Percentiles rank a stretch among this genome's conserved stretches.
These are phyloP conservation scores for Dendrolimus punctatus DNA, from an alignment of 1,140 invertebrate species.

Conservation along the genomic window DNA sequence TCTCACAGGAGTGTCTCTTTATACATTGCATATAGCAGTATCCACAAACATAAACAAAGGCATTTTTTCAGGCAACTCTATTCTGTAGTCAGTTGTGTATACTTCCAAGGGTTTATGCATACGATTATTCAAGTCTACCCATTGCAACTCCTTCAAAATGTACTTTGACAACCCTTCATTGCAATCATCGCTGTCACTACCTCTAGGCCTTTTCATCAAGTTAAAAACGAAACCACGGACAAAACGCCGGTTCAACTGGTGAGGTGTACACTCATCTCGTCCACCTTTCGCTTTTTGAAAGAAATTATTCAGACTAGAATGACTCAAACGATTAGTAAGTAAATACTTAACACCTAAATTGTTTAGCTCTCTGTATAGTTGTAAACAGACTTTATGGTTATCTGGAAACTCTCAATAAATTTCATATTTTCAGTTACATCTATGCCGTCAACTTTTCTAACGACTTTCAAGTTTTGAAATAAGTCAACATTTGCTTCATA, in stretches of 20 bases:
- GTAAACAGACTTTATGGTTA: constrained; percentile 8
- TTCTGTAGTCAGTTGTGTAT: constrained; percentile 5
- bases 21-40: constrained; percentile 8
- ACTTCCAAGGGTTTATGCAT: constrained; percentile 3
- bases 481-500: constrained; percentile 4
- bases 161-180: neutral
- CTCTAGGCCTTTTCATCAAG: constrained; percentile 1
- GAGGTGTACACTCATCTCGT: constrained; percentile 3
- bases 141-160: constrained; percentile 1
- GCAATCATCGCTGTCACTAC: neutral
- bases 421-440: constrained; percentile 6
- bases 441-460: constrained; percentile 1
- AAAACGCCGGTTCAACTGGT: constrained; percentile 5
- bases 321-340: constrained; percentile 5
- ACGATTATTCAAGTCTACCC: neutral
- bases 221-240: constrained; percentile 4
- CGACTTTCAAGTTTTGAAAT: constrained; percentile 6
- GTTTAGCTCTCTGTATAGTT: constrained; percentile 4
- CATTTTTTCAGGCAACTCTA: constrained; percentile 4
- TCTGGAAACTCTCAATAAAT: constrained; percentile 8
- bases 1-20: constrained; percentile 2
- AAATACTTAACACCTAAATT: constrained; percentile 3
- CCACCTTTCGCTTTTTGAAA: constrained; percentile 1
- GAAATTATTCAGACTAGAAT: constrained; percentile 1
- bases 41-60: constrained; percentile 4